Percentiles rank a stretch among this genome's conserved stretches.
phyloP scores from a whole-genome alignment of 2,113 vertebrate genomes.

The Pangasianodon gigas region DNA sequence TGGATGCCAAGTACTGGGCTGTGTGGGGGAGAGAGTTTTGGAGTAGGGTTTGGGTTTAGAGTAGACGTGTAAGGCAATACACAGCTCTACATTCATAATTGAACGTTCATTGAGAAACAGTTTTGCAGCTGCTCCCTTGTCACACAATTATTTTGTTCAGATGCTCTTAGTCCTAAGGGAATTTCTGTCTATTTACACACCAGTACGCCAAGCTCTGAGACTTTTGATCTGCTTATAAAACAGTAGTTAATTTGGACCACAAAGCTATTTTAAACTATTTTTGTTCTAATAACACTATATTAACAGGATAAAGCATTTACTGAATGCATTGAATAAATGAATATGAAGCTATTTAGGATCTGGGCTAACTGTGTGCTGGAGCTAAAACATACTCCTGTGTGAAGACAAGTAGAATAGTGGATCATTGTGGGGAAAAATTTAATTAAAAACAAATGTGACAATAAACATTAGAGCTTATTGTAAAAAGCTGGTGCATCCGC shows the following conservation, averaged over 20 bases:
- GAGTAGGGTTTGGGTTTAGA: not conserved
- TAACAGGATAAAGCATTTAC: not conserved
- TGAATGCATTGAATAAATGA: not conserved
- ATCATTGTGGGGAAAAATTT: not conserved
- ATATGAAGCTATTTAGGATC: not conserved
- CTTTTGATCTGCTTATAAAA: not conserved
- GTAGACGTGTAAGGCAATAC: conserved; percentile 9
- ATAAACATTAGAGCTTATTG: not conserved
- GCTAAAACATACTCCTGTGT: not conserved
- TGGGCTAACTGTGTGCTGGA: not conserved
- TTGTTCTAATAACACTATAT: not conserved
- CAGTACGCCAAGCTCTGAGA: conserved; percentile 11
- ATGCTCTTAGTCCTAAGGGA: not conserved
- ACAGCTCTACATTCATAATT: conserved; percentile 32
- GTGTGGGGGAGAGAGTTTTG: not conserved
- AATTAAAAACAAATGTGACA: not conserved
- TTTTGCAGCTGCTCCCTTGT: conserved; percentile 33
- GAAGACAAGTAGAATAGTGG: not conserved
- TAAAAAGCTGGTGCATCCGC: too few relatives aligned
- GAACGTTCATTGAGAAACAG: conserved; percentile 8
- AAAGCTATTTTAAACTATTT: not conserved
- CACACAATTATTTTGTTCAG: not conserved
- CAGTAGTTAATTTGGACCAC: not conserved
- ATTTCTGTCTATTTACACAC: not conserved
- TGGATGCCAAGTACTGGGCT: not conserved